Evolutionary conservation across 2,113 vertebrate species (phyloP).

Genomic region (Ascaphus truei): DNA sequence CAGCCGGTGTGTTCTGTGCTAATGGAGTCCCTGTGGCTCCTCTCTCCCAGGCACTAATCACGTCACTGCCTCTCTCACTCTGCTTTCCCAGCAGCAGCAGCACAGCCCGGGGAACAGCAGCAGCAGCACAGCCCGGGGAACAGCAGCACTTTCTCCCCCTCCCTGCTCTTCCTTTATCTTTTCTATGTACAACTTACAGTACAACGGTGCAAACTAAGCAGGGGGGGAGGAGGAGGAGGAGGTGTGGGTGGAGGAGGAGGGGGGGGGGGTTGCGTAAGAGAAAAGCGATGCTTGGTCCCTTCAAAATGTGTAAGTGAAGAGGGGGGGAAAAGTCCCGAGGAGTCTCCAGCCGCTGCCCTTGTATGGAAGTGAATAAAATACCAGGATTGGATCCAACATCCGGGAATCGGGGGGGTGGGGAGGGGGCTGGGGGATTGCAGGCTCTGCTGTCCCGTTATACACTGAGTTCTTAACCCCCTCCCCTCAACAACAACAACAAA

Average conservation of each 20-base stretch:
- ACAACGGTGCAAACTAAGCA: background rate
- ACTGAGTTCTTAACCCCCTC: background rate
- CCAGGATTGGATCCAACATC: conserved; percentile 64
- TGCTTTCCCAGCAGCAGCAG: background rate
- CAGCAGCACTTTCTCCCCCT: conserved; percentile 2
- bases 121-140: background rate
- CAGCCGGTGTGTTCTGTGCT: background rate
- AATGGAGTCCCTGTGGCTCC: conserved; percentile 17
- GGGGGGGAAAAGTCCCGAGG: conserved; percentile 39
- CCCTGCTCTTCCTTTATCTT: background rate
- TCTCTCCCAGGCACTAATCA: conserved; percentile 8
- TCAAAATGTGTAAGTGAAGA: background rate
- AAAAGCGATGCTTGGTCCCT: background rate
- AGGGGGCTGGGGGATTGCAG: background rate
- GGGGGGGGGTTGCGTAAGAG: background rate
- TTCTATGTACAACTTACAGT: background rate
- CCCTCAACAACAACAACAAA: background rate
- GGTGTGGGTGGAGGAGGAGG: background rate
- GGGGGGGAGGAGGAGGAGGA: background rate
- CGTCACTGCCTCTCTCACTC: conserved; percentile 24
- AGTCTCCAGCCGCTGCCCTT: conserved; percentile 56
- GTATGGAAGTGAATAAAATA: conserved; percentile 63
- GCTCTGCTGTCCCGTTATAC: conserved; percentile 5
- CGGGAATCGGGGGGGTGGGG: conserved; percentile 46
- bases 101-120: background rate